Base-by-base conservation (phyloP, 2,888 invertebrate genomes). In the Drosophila vallismaia region DNA sequence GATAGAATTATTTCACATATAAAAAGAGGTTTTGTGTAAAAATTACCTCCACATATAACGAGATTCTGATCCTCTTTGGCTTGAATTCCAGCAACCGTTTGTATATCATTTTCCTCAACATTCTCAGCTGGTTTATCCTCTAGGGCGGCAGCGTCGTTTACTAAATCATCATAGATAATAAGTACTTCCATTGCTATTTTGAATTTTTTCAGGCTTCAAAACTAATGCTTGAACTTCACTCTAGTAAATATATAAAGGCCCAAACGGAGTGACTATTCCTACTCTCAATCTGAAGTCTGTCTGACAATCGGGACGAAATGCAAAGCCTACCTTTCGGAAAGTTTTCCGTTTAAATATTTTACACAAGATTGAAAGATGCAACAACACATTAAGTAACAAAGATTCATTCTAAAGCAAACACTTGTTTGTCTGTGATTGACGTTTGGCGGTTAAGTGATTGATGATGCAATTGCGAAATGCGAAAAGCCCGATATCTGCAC, bases 361-460 rank as follows among this genome's bases (percentile, higher is more conserved):
- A n/a, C 36, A 36, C 4, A n/a, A n/a, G 4, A 28, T 28, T 28
- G 4, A 4, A 28, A 4, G 28, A 28, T 3, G 28, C 4, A 19
- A 19, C 19, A 19, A 19, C 19, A 19, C 19, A 19, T 19, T 19
- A 19, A 19, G 19, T 19, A 19, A 1, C 19, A 36, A 36, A 33
- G 4, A 12, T 4, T n/a, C n/a, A 36, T 36, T n/a, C n/a, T 36
- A 36, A 36, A 36, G 36, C 36, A 36, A 36, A 36, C n/a, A 36
- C 36, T 36, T 12, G 36, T 4, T 48, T 70, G 63, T 10, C 42
- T 55, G 42, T 71, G 79, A 82, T 79, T 75, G 83, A 58, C 72
- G 71, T 53, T 52, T 40, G 60, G 28, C 26, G 70, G 31, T 49
- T 45, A 44, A 54, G 57, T 74, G 72, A 77, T 84, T 66, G 58